A percentile compares a stretch with the other conserved stretches of the same genome.
phyloP scores from a whole-genome alignment of 2,888 invertebrate species.

The Frankliniella fusca region DNA sequence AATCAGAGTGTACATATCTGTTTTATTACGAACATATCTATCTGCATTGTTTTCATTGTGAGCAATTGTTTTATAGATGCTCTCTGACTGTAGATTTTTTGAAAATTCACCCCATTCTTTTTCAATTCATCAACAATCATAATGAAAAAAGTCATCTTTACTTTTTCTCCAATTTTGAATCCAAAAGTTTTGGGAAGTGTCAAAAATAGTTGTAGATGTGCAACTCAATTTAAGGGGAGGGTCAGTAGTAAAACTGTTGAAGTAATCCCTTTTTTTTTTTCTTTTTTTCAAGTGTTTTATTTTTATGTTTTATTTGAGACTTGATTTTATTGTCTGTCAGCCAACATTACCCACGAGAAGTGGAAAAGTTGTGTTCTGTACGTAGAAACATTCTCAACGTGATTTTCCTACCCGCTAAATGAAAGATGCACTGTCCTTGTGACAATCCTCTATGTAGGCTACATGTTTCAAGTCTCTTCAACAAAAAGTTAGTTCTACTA shows the following conservation, averaged over 20 bases:
- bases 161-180: not conserved
- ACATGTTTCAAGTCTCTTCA: not conserved
- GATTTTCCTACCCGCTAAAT: not conserved
- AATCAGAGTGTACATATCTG: slow-evolving; percentile 21
- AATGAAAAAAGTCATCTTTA: not conserved
- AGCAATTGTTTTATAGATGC: not conserved
- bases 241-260: too few species aligned
- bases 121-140: too few species aligned
- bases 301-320: not conserved
- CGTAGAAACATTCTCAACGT: not conserved
- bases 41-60: not conserved
- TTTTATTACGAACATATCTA: not conserved
- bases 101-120: too few species aligned
- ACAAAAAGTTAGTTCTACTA: not conserved
- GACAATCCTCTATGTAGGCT: too few species aligned
- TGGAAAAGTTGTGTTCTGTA: not conserved
- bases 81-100: not conserved
- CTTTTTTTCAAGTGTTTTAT: not conserved
- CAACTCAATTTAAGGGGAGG: not conserved
- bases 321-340: not conserved
- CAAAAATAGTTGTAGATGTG: not conserved
- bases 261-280: not conserved
- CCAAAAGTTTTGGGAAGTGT: not conserved
- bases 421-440: too few species aligned
- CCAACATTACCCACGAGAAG: not conserved